These are phyloP conservation scores for Kuschelorhynchus macadamiae DNA, from an alignment of 2,888 invertebrate genomes.

Conservation along the genomic window DNA sequence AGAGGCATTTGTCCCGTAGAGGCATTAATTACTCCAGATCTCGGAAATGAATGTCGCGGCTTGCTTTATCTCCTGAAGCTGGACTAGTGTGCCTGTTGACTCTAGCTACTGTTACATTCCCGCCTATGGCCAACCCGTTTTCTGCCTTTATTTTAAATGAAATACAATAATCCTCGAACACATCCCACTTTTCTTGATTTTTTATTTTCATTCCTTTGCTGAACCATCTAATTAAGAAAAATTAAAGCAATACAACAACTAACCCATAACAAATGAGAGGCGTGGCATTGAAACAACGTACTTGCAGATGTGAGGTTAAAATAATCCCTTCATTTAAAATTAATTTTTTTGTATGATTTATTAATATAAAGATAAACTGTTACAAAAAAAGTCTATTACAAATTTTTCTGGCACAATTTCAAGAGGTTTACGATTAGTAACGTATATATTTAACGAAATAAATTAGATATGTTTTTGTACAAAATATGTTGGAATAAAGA, in stretches of 20 bases:
- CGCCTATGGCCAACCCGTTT: not conserved
- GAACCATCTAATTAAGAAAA: not conserved
- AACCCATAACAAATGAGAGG: too few species aligned
- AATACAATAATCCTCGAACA: not conserved
- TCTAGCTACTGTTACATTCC: not conserved
- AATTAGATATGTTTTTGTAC: too few species aligned
- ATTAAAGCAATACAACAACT: not conserved
- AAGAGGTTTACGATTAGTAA: too few species aligned
- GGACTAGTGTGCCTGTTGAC: conserved; percentile 36
- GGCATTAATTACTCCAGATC: conserved; percentile 66
- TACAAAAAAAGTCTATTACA: too few species aligned
- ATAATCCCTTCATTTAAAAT: too few species aligned
- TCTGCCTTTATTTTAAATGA: not conserved
- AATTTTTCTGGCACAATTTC: too few species aligned
- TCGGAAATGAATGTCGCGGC: conserved; percentile 67
- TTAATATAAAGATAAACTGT: too few species aligned
- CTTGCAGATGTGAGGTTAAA: too few species aligned
- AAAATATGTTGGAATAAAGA: too few species aligned
- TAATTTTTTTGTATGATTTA: too few species aligned
- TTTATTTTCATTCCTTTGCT: not conserved
- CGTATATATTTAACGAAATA: too few species aligned
- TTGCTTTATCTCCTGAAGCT: conserved; percentile 62
- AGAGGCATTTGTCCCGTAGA: conserved; percentile 61
- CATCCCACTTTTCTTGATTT: not conserved
- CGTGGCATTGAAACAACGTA: too few species aligned